phyloP scores from a whole-genome alignment of 1,140 invertebrate genomes.

The Bombus soroeensis region DNA sequence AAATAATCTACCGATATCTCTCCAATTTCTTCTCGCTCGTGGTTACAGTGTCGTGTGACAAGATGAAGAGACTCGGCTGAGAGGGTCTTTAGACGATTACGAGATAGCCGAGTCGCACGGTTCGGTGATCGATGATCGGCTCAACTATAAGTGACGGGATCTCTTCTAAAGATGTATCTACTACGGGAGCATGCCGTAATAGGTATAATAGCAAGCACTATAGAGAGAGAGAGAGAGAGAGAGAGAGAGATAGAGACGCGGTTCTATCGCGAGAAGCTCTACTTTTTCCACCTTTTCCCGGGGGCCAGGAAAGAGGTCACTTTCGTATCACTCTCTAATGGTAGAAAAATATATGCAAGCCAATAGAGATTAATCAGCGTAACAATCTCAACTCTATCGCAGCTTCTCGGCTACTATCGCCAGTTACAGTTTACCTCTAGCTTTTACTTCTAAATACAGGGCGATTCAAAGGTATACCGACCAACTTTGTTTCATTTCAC shows the following conservation, averaged over 20 bases:
- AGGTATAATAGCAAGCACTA: conserved; percentile 79
- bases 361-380: neutral
- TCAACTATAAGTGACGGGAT: conserved; percentile 71
- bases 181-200: conserved; percentile 80
- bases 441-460: conserved; percentile 17
- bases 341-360: neutral
- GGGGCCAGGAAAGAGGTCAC: conserved; percentile 39
- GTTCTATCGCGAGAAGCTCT: conserved; percentile 34
- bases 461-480: neutral
- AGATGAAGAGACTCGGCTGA: conserved; percentile 48
- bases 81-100: conserved; percentile 29
- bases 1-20: neutral
- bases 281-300: conserved; percentile 24
- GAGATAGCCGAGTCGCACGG: conserved; percentile 39
- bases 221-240: conserved; percentile 54
- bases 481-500: neutral
- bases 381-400: conserved; percentile 27
- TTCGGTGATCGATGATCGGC: conserved; percentile 70
- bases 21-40: neutral
- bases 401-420: conserved; percentile 19
- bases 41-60: neutral
- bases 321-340: neutral
- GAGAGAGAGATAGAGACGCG: conserved; percentile 55
- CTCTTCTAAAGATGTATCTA: conserved; percentile 77
- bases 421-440: neutral